Evolutionary conservation across 2,888 invertebrate genomes (phyloP).

Genomic region (Steinernema hermaphroditum): DNA sequence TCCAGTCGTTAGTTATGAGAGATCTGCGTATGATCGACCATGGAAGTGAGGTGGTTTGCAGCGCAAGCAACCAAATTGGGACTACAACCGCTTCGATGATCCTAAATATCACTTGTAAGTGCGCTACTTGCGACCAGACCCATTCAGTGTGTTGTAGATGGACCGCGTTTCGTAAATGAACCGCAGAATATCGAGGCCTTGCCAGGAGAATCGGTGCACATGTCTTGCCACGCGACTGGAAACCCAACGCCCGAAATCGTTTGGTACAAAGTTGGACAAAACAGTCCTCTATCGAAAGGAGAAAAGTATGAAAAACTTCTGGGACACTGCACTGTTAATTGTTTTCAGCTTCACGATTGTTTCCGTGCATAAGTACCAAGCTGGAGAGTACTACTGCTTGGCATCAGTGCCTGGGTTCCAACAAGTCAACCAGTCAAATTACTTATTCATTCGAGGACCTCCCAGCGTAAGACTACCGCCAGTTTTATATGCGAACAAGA

Average conservation of each 20-base stretch:
- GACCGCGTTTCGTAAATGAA: constrained; percentile 56
- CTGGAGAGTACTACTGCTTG: constrained; percentile 62
- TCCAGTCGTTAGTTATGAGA: constrained; percentile 57
- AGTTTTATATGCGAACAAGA: constrained; percentile 15
- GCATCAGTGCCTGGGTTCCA: constrained; percentile 59
- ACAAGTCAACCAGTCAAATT: constrained; percentile 49
- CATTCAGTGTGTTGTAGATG: no score
- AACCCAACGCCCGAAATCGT: constrained; percentile 56
- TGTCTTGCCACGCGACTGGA: constrained; percentile 58
- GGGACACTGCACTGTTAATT: not conserved
- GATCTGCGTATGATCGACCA: constrained; percentile 61
- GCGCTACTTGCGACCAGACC: no score
- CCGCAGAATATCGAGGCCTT: constrained; percentile 58
- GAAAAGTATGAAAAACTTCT: constrained; percentile 45
- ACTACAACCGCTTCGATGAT: constrained; percentile 48
- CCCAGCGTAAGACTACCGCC: constrained; percentile 35
- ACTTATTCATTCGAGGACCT: constrained; percentile 58
- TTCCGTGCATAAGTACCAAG: constrained; percentile 56
- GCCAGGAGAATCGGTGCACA: constrained; percentile 54
- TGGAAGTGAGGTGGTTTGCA: constrained; percentile 50
- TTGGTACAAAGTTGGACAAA: constrained; percentile 55
- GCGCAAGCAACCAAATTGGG: constrained; percentile 58
- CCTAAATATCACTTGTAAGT: constrained; percentile 58
- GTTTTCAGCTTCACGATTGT: constrained; percentile 53
- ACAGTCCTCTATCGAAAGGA: constrained; percentile 43